A percentile compares a stretch with the other conserved stretches of the same genome.
Conservation (phyloP, 2,797 vertebrate genomes). For the Poecilia wingei region DNA sequence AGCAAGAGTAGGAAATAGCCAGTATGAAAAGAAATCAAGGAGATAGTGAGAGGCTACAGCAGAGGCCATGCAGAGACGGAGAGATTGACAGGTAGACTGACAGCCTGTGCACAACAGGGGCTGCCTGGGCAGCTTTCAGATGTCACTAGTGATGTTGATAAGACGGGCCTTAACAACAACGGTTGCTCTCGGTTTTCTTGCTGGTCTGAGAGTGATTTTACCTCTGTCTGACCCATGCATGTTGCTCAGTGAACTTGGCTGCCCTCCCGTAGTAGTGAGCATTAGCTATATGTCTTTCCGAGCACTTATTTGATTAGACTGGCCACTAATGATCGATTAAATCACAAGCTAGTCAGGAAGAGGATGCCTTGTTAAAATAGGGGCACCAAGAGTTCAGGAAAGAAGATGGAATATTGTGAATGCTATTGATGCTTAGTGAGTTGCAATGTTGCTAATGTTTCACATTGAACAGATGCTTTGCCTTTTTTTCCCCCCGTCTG, state of each 20-base stretch:
- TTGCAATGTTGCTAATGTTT: constrained; percentile 52
- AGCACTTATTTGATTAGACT: constrained; percentile 72
- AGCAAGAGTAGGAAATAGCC: constrained; percentile 24
- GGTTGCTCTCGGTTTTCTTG: constrained; percentile 28
- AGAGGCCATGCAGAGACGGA: constrained; percentile 36
- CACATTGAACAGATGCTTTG: constrained; percentile 45
- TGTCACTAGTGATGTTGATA: constrained; percentile 61
- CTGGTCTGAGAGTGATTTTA: constrained; percentile 55
- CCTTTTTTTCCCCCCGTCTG: constrained; percentile 35
- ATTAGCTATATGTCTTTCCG: constrained; percentile 62
- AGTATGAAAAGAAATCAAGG: constrained; percentile 17
- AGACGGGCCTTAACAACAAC: constrained; percentile 51
- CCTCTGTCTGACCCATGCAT: constrained; percentile 63
- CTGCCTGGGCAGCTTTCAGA: constrained; percentile 48
- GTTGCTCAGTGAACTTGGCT: constrained; percentile 59
- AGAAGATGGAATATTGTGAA: constrained; percentile 59
- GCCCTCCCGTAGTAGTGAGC: constrained; percentile 48
- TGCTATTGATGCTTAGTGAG: constrained; percentile 49
- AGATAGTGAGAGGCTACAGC: constrained; percentile 33
- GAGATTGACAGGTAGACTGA: constrained; percentile 60
- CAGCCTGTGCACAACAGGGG: constrained; percentile 59
- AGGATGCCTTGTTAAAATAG: constrained; percentile 61
- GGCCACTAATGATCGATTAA: constrained; percentile 78
- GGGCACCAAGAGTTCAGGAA: constrained; percentile 62
- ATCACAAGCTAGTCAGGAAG: constrained; percentile 64